Conservation (phyloP, 2,888 invertebrate species). For the Tholera decimalis region DNA sequence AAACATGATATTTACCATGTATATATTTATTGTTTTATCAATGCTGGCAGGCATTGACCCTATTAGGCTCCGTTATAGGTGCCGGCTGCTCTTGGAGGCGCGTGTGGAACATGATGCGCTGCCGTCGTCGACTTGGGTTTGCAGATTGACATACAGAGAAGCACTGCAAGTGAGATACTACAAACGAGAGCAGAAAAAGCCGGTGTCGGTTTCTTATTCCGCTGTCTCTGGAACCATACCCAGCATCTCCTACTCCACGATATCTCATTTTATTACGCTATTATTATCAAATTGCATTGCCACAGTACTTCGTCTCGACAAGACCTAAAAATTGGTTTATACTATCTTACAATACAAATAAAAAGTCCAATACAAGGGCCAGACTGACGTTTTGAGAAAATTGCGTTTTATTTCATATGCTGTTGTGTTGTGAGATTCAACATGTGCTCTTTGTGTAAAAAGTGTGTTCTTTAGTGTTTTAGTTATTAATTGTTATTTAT, state of each 20-base stretch:
- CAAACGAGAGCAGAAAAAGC: no score
- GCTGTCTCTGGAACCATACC: conserved; percentile 45
- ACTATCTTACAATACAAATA: conserved; percentile 56
- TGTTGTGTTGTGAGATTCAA: conserved; percentile 34
- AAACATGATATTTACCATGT: no score
- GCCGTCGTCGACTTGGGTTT: no score
- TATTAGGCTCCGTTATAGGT: no score
- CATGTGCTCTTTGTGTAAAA: not conserved
- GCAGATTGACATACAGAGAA: no score
- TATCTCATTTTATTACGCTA: conserved; percentile 69
- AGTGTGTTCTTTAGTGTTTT: not conserved
- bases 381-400: conserved; percentile 39
- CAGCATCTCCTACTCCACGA: conserved; percentile 48
- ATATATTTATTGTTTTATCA: no score
- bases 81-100: no score
- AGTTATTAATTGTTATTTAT: conserved; percentile 10
- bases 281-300: conserved; percentile 70
- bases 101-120: no score
- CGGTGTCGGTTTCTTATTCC: not conserved
- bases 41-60: no score
- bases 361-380: conserved; percentile 28
- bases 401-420: conserved; percentile 46
- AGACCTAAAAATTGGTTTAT: conserved; percentile 49
- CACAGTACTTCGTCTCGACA: conserved; percentile 55
- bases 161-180: no score